Evolutionary conservation across 2,797 vertebrate species (phyloP).

Genomic region (Myoxocephalus aenaeus): DNA sequence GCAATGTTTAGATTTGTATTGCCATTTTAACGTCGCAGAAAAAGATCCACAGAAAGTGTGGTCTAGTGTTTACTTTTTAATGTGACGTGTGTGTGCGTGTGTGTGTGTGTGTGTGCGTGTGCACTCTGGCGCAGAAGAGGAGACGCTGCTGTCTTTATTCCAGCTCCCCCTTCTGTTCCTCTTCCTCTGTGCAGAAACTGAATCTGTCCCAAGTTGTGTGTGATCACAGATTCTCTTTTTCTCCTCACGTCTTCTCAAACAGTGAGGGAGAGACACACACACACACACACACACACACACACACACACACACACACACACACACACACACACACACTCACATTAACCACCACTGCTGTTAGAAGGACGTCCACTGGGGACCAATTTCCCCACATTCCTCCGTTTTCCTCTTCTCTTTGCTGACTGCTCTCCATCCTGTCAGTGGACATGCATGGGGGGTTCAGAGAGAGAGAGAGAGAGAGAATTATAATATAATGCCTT

Average conservation of each 20-base stretch:
- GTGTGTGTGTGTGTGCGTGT: neutral
- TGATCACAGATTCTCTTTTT: conserved; percentile 63
- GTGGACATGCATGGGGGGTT: conserved; percentile 47
- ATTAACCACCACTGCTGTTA: conserved; percentile 52
- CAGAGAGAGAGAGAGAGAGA: neutral
- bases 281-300: neutral
- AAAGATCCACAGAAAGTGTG: conserved; percentile 13
- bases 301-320: conserved; percentile 13
- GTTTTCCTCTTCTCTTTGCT: conserved; percentile 62
- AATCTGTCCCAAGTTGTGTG: conserved; percentile 58
- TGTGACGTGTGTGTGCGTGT: conserved; percentile 42
- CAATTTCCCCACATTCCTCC: conserved; percentile 77
- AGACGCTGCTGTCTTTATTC: conserved; percentile 48
- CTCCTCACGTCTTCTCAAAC: conserved; percentile 51
- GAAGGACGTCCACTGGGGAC: conserved; percentile 78
- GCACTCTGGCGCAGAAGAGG: conserved; percentile 23
- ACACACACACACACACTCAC: no score
- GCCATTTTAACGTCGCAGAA: conserved; percentile 23
- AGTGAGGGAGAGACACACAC: conserved; percentile 7
- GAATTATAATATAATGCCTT: neutral
- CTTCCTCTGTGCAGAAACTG: conserved; percentile 47
- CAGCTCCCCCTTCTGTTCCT: conserved; percentile 43
- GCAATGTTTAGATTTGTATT: conserved; percentile 45
- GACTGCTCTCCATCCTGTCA: conserved; percentile 73
- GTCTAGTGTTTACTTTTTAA: conserved; percentile 36